phyloP scores from a whole-genome alignment of 1,140 invertebrate species.

The Nasonia giraulti region DNA sequence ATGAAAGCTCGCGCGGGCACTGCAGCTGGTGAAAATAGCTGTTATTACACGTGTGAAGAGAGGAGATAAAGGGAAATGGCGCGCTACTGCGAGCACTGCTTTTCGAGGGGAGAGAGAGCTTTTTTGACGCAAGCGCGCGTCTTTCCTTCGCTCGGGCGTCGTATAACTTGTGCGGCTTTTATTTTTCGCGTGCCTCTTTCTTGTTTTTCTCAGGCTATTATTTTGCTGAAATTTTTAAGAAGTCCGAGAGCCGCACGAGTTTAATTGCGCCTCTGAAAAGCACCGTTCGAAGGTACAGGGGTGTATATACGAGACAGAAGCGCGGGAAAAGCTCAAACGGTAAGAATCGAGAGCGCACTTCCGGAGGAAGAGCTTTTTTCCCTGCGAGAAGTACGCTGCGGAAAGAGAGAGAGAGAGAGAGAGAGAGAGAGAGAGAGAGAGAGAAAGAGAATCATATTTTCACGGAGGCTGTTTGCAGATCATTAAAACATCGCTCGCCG shows the following conservation, averaged over 20 bases:
- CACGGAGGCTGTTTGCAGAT: background rate
- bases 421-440: background rate
- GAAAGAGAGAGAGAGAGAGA: too few relatives aligned
- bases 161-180: background rate
- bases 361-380: too few relatives aligned
- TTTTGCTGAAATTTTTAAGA: too few relatives aligned
- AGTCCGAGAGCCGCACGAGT: too few relatives aligned
- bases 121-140: background rate
- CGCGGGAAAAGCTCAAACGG: background rate
- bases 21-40: background rate
- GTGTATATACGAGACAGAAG: too few relatives aligned
- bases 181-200: too few relatives aligned
- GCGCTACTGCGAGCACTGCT: background rate
- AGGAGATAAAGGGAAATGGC: background rate
- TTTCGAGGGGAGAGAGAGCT: background rate
- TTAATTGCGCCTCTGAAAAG: too few relatives aligned
- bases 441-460: background rate
- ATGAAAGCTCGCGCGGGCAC: background rate
- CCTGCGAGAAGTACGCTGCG: too few relatives aligned
- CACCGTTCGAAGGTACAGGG: too few relatives aligned
- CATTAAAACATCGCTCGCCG: background rate
- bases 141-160: too few relatives aligned
- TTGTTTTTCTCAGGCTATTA: too few relatives aligned
- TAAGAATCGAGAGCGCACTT: too few relatives aligned
- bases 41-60: background rate